Conservation (phyloP, 1,140 invertebrate species). For the Diabrotica undecimpunctata region DNA sequence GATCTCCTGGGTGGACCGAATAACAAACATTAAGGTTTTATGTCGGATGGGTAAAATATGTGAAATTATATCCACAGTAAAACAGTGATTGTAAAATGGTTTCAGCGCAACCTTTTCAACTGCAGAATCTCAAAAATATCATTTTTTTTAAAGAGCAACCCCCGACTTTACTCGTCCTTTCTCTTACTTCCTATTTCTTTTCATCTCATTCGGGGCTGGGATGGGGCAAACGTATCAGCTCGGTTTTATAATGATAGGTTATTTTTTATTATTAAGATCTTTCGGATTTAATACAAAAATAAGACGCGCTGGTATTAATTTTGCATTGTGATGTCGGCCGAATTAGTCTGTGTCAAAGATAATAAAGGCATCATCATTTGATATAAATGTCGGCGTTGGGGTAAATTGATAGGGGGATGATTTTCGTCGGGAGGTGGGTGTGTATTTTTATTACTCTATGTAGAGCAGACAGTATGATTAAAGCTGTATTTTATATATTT, state of each 20-base stretch:
- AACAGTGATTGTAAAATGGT: no score
- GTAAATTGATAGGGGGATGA: constrained; percentile 10
- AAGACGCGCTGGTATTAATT: constrained; percentile 34
- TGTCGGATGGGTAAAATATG: no score
- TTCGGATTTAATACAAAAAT: constrained; percentile 32
- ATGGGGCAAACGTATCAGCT: constrained; percentile 28
- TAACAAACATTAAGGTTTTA: no score
- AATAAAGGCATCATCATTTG: constrained; percentile 26
- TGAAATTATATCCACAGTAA: no score
- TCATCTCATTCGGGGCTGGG: constrained; percentile 10
- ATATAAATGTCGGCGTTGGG: constrained; percentile 6
- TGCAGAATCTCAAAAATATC: background rate
- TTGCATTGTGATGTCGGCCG: constrained; percentile 28
- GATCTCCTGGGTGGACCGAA: no score
- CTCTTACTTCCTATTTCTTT: background rate
- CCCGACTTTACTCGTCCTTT: constrained; percentile 22
- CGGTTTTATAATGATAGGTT: constrained; percentile 37
- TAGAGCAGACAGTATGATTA: no score
- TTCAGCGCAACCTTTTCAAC: no score
- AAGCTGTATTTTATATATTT: no score
- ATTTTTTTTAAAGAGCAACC: constrained; percentile 26
- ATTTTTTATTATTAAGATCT: constrained; percentile 42
- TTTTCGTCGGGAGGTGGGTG: no score
- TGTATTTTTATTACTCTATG: no score
- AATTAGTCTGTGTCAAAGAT: constrained; percentile 32